phyloP scores from a whole-genome alignment of 92 coral and sea anemone species.

The Epizoanthus stellaris region DNA sequence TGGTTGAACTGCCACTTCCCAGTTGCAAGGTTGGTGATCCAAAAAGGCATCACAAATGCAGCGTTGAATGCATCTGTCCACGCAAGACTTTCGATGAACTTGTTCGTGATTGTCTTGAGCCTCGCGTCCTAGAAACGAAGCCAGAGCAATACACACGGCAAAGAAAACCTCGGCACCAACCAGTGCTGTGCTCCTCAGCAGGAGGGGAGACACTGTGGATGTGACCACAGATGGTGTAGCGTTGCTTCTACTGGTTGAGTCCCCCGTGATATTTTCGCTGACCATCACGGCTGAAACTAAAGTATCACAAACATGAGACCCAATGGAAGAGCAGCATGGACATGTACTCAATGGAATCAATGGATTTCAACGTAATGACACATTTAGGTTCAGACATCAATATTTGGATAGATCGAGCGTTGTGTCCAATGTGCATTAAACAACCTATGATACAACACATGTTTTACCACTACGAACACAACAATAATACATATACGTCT shows the following conservation, averaged over 20 bases:
- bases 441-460: too few relatives aligned
- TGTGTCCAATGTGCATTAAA: too few relatives aligned
- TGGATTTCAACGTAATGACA: too few relatives aligned
- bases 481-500: too few relatives aligned
- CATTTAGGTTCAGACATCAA: too few relatives aligned
- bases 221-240: not conserved
- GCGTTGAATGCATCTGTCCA: slow-evolving; percentile 69
- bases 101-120: slow-evolving; percentile 52
- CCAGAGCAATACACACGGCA: slow-evolving; percentile 48
- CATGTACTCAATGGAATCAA: too few relatives aligned
- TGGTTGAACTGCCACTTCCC: slow-evolving; percentile 57
- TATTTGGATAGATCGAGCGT: too few relatives aligned
- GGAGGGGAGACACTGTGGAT: not conserved
- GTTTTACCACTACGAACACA: too few relatives aligned
- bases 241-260: slow-evolving; percentile 43
- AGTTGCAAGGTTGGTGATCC: slow-evolving; percentile 46
- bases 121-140: slow-evolving; percentile 60
- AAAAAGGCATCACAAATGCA: slow-evolving; percentile 60
- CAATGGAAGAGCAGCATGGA: too few relatives aligned
- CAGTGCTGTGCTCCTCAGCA: not conserved
- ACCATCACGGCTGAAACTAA: too few relatives aligned
- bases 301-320: too few relatives aligned
- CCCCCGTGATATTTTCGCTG: too few relatives aligned
- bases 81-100: slow-evolving; percentile 67
- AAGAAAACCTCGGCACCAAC: slow-evolving; percentile 55